Evolutionary conservation across 2,113 vertebrate genomes (phyloP), one percentile per base, ranked within the genome.

Genomic region (Ammodytes dubius): DNA sequence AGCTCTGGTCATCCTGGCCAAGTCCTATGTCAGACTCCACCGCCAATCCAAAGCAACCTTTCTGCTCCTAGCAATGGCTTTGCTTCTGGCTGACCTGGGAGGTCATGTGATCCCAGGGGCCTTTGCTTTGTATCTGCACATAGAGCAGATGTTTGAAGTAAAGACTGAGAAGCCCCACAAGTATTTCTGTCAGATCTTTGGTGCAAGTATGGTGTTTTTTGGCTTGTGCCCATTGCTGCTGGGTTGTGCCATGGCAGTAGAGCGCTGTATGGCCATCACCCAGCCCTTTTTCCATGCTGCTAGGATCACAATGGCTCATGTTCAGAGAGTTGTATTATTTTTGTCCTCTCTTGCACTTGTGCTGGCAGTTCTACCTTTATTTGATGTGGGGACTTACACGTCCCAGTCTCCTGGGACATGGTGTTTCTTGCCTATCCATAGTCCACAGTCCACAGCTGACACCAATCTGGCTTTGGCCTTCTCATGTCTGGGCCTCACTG

Each of bases 161-260:
- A 15, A 85, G 68, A 5, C 6, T 0, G 9, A 3, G 8, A 82
- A 86, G 15, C 88, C 93, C 0, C 70, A 83, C 0, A 82, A 83
- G 2, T 68, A 64, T 1, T 91, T 96, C 49, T 97, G 97, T 79
- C 87, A 95, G 35, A 87, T 96, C 47, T 95, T 97, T 63, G 97
- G 97, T 0, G 94, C 95, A 19, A 94, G 94, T 79, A 96, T 97
- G 96, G 96, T 97, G 6, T 97, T 96, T 87, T 97, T 97, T 43
- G 93, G 93, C 50, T 89, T 97, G 15, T 96, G 95, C 72, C 93
- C 96, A 1, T 91, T 97, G 52, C 89, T 97, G 15, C 90, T 97
- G 15, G 95, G 96, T 54, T 94, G 95, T 43, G 94, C 94, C 14
- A 96, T 97, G 96, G 96, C 97, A 0, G 90, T 95, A 40, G 97